These are phyloP conservation scores for Lasioglossum zephyrum DNA, from an alignment of 2,888 invertebrate species.

Conservation along the genomic window DNA sequence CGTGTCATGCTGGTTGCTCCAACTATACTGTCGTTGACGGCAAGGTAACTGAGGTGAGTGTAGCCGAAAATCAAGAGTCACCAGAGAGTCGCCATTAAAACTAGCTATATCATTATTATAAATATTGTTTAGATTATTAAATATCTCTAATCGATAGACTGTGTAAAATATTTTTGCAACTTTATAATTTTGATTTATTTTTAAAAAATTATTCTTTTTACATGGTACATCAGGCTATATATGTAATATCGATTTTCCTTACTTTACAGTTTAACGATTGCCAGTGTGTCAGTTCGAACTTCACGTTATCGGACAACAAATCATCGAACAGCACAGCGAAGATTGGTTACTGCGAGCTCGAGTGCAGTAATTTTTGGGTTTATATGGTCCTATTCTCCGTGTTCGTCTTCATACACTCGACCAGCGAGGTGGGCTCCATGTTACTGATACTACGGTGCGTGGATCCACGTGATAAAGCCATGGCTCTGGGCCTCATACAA, in stretches of 20 bases:
- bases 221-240: neutral
- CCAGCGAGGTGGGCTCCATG: slow-evolving; percentile 96
- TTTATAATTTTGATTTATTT: too few relatives aligned
- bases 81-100: too few relatives aligned
- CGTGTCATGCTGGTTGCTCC: slow-evolving; percentile 95
- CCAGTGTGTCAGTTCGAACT: slow-evolving; percentile 83
- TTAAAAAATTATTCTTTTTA: too few relatives aligned
- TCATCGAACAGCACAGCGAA: slow-evolving; percentile 87
- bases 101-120: too few relatives aligned
- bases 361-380: slow-evolving; percentile 91
- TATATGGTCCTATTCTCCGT: slow-evolving; percentile 94
- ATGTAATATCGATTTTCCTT: slow-evolving; percentile 18
- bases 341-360: slow-evolving; percentile 92
- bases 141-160: too few relatives aligned
- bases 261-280: slow-evolving; percentile 85
- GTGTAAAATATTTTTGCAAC: too few relatives aligned
- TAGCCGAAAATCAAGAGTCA: neutral
- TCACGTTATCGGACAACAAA: slow-evolving; percentile 65
- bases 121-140: too few relatives aligned
- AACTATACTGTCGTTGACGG: slow-evolving; percentile 87
- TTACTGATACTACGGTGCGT: slow-evolving; percentile 95
- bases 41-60: slow-evolving; percentile 85
- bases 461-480: slow-evolving; percentile 96
- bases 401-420: slow-evolving; percentile 96
- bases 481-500: slow-evolving; percentile 97